Conservation (phyloP, 2,797 vertebrate species). For the Intellagama lesueurii region DNA sequence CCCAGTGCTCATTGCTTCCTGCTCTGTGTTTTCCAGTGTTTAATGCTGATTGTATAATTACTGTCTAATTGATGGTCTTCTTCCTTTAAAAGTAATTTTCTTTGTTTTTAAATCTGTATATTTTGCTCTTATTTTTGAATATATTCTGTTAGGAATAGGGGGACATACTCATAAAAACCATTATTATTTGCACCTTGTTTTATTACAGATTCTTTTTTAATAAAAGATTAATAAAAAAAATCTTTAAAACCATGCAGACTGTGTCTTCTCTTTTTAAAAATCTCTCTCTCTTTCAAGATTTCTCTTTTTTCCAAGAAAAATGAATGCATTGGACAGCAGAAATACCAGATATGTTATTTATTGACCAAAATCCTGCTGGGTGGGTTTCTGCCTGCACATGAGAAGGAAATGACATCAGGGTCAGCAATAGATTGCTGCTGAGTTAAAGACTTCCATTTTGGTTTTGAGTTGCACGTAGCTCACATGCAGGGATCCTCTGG, state of each 20-base stretch:
- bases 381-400: too few species aligned
- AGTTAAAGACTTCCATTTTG: too few species aligned
- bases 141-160: not conserved
- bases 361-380: not conserved
- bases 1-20: slow-evolving; percentile 17
- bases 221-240: slow-evolving; percentile 62
- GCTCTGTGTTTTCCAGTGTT: accelerated
- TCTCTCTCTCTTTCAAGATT: not conserved
- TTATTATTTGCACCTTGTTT: not conserved
- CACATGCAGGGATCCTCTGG: too few species aligned
- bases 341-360: not conserved
- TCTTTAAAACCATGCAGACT: too few species aligned
- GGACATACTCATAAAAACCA: not conserved
- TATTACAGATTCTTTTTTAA: slow-evolving; percentile 59
- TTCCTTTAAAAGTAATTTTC: slow-evolving; percentile 17
- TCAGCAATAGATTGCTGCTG: too few species aligned
- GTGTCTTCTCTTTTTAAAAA: not conserved
- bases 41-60: slow-evolving; percentile 33
- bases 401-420: not conserved
- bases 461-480: too few species aligned
- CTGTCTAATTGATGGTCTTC: slow-evolving; percentile 7
- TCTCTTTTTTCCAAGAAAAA: not conserved
- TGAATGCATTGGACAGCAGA: too few species aligned
- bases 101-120: slow-evolving; percentile 26
- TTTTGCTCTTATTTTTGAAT: not conserved